A percentile compares a stretch with the other conserved stretches of the same genome.
Evolutionary conservation across 2,797 vertebrate species (phyloP).

Genomic region (Lagothrix lagotricha): DNA sequence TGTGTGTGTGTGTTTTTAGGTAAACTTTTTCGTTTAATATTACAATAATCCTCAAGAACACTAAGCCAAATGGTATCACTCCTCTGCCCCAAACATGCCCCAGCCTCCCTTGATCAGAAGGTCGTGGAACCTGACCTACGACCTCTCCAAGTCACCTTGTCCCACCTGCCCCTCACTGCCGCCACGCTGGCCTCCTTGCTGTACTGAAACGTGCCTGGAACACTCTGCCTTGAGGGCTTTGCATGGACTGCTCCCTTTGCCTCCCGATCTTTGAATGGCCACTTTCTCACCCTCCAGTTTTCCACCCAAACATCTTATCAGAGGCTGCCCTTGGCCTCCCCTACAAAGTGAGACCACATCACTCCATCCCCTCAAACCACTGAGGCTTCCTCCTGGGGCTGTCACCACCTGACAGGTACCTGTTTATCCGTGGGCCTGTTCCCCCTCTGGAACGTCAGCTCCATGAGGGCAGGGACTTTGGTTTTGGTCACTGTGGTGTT

Average conservation of each 20-base stretch:
- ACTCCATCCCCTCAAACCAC: background rate
- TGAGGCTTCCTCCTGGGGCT: background rate
- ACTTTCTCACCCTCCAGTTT: background rate
- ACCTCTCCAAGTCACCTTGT: background rate
- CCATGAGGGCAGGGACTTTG: background rate
- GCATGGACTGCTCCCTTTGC: background rate
- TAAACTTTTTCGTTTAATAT: background rate
- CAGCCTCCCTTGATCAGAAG: background rate
- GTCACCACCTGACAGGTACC: rapidly evolving
- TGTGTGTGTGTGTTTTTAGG: background rate
- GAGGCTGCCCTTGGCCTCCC: background rate
- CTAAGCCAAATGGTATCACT: background rate
- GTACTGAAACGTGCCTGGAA: background rate
- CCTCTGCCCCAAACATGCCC: background rate
- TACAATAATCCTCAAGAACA: background rate
- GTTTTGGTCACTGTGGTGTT: background rate
- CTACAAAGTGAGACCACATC: rapidly evolving
- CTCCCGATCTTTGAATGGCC: rapidly evolving
- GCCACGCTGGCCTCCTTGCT: background rate
- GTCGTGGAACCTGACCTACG: rapidly evolving
- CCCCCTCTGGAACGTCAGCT: background rate
- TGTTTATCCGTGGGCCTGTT: background rate
- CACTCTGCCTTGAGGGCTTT: background rate
- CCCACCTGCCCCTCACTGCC: background rate
- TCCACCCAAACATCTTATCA: background rate